Base-by-base conservation (phyloP, 1,140 invertebrate species). In the Drosophila trapezifrons region DNA sequence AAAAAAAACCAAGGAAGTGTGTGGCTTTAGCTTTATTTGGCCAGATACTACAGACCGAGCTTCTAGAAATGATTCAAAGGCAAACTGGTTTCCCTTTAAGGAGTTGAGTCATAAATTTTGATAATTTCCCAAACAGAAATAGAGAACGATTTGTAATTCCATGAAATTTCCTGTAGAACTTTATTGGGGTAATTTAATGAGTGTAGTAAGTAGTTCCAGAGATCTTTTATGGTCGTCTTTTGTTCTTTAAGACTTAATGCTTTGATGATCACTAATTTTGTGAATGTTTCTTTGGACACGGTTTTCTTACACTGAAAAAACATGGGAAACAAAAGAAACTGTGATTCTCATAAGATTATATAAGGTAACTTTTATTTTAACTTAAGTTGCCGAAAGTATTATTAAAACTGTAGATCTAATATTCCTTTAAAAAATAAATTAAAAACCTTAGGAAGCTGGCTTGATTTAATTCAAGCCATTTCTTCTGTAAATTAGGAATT, bases 51-150 rank as follows among this genome's bases (percentile, higher is more conserved):
- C 6, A 18, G n/a, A 22, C 22, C n/a, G 13, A 57, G 20, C 51
- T 71, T 57, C 65, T 57, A 47, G 51, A 57, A 57, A 47, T 57
- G 51, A 71, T 47, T 35, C 67, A 71, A 57, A 52, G 72, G 52
- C 62, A 76, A 76, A 76, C 72, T 20, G 62, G 73, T 76, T 76
- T 52, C 55, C 54, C 18, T 67, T 9, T 66, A 49, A 35, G 62
- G 72, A 64, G 40, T 1, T 37, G 43, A 43, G 18, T 18, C 37
- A 75, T 57, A 43, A 37, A 57, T 75, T 76, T 58, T 45, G 62
- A 76, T 76, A 65, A 57, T 58, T 76, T 66, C 20, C 27, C 10
- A 47, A 59, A 58, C 54, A 22, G 52, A 65, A 29, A 35, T 20
- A 27, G n/a, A 38, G 42, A 59, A 49, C 40, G 42, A 45, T 64